These are phyloP conservation scores for Vidua macroura DNA, from an alignment of 2,113 vertebrate species.

Conservation along the genomic window DNA sequence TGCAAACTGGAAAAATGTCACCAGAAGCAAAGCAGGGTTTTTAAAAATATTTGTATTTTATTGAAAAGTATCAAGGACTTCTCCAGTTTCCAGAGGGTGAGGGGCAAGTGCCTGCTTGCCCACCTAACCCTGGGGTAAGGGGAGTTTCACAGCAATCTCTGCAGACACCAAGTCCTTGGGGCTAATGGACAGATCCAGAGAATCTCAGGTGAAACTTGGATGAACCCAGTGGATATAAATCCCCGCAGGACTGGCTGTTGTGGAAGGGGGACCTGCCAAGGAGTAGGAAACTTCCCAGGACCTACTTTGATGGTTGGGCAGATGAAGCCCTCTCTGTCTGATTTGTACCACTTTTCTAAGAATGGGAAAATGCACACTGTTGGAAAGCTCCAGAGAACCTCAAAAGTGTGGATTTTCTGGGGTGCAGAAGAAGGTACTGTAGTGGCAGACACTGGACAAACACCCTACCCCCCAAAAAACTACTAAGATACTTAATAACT, in stretches of 20 bases:
- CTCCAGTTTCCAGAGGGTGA: not conserved
- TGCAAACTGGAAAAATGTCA: not conserved
- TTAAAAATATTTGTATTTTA: not conserved
- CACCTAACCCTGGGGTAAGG: not conserved
- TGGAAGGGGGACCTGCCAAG: not conserved
- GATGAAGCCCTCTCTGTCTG: not conserved
- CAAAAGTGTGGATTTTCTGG: not conserved
- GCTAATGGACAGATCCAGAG: not conserved
- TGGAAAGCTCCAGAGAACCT: not conserved
- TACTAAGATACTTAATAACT: not conserved
- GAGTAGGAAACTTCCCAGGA: not conserved
- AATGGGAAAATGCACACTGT: not conserved
- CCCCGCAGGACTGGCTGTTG: not conserved
- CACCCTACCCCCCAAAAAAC: accelerated
- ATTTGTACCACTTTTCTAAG: accelerated
- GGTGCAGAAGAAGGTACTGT: not conserved
- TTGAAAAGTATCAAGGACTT: not conserved
- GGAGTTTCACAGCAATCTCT: not conserved
- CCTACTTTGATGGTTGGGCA: not conserved
- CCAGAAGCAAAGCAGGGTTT: not conserved
- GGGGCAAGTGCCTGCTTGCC: not conserved
- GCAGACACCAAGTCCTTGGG: not conserved
- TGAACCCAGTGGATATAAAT: not conserved
- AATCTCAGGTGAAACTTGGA: not conserved
- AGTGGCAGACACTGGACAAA: not conserved